Evolutionary conservation across 1,140 invertebrate genomes (phyloP).

Genomic region (Augochlora pura): DNA sequence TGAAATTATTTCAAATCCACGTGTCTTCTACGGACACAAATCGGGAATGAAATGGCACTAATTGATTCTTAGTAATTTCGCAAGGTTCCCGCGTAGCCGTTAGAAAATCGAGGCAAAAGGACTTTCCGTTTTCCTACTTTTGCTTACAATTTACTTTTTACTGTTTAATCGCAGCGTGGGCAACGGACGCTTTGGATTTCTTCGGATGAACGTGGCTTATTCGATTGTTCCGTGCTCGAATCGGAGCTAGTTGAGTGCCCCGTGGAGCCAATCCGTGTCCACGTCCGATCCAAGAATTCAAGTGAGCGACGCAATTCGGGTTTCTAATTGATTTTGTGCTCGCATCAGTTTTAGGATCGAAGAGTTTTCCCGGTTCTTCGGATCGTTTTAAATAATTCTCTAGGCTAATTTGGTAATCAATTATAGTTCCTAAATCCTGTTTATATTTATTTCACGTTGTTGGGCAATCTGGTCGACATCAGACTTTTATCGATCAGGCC

Average conservation of each 20-base stretch:
- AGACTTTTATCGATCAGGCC: neutral
- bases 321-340: neutral
- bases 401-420: neutral
- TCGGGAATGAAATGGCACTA: conserved; percentile 4
- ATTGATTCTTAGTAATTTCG: conserved; percentile 15
- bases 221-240: no score
- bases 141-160: no score
- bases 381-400: neutral
- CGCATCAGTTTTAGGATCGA: neutral
- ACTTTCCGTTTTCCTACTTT: no score
- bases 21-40: neutral
- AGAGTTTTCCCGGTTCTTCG: neutral
- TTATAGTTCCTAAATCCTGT: neutral
- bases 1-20: neutral
- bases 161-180: no score
- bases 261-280: no score
- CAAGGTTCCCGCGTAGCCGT: neutral
- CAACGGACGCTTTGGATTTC: no score
- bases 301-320: no score
- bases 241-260: no score
- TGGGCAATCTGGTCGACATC: neutral
- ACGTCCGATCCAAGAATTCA: neutral
- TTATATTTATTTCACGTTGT: conserved; percentile 7
- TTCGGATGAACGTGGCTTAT: no score
- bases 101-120: no score